Conservation (phyloP, 2,113 vertebrate species). For the Phrynosoma platyrhinos region DNA sequence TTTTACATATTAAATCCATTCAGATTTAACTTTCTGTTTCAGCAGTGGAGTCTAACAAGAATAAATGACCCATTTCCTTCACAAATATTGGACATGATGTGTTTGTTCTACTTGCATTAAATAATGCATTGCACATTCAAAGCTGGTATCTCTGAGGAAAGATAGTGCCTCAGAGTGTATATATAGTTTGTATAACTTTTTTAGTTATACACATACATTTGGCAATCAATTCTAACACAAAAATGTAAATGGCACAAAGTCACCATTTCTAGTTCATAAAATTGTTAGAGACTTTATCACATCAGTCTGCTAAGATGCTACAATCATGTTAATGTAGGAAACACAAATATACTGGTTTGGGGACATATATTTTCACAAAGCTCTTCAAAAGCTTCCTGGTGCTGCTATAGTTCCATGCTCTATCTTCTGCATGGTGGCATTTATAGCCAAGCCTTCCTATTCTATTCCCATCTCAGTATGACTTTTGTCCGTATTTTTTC, state of each 20-base stretch:
- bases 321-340: too few relatives aligned
- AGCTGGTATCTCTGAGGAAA: not conserved
- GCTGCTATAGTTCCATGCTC: too few relatives aligned
- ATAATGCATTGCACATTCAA: not conserved
- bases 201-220: not conserved
- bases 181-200: not conserved
- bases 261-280: conserved; percentile 2
- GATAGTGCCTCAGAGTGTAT: not conserved
- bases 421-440: too few relatives aligned
- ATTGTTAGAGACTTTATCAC: not conserved
- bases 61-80: not conserved
- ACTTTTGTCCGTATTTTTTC: too few relatives aligned
- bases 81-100: not conserved
- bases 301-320: too few relatives aligned
- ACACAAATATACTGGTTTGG: too few relatives aligned
- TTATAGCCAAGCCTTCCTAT: too few relatives aligned
- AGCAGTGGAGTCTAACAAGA: not conserved
- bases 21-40: not conserved
- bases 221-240: not conserved
- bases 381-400: too few relatives aligned
- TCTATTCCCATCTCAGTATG: too few relatives aligned
- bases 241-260: not conserved
- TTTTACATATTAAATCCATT: not conserved
- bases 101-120: not conserved
- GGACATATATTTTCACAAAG: too few relatives aligned